Conservation (phyloP, 2,888 invertebrate species). For the Acleris laterana region DNA sequence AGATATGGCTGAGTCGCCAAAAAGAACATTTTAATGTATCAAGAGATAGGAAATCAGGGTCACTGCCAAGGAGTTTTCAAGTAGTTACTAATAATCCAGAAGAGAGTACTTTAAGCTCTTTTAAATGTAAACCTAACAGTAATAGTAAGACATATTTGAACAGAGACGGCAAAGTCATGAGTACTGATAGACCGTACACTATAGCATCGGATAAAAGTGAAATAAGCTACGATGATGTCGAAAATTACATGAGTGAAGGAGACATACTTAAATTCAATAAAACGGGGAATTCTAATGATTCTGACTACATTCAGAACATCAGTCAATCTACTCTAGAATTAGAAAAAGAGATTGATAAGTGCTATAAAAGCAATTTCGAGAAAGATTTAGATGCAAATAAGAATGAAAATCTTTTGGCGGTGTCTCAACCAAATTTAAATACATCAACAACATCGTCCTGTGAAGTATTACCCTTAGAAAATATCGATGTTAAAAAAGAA, state of each 20-base stretch:
- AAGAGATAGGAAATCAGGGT: conserved; percentile 89
- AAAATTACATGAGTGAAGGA: conserved; percentile 81
- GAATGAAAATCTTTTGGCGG: conserved; percentile 62
- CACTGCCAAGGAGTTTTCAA: conserved; percentile 91
- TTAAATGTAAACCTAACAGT: conserved; percentile 74
- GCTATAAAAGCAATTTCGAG: conserved; percentile 79
- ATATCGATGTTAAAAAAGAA: conserved; percentile 72
- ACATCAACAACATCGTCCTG: conserved; percentile 83
- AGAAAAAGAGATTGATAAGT: conserved; percentile 80
- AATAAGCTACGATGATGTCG: conserved; percentile 87
- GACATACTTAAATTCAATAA: conserved; percentile 76
- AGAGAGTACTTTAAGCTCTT: conserved; percentile 67
- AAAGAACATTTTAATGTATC: conserved; percentile 88
- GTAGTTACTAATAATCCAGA: conserved; percentile 83
- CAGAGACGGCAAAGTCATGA: conserved; percentile 85
- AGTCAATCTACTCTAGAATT: conserved; percentile 79
- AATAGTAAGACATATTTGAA: conserved; percentile 83
- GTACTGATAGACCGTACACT: conserved; percentile 87
- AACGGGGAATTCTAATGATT: conserved; percentile 60
- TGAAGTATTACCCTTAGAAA: conserved; percentile 76
- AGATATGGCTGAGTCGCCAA: conserved; percentile 89
- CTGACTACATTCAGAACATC: conserved; percentile 68
- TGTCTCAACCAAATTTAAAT: conserved; percentile 76
- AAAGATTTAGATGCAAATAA: conserved; percentile 68
- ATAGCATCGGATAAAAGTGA: conserved; percentile 89